Conservation (phyloP, 1,140 invertebrate species). For the Zaprionus davidi region DNA sequence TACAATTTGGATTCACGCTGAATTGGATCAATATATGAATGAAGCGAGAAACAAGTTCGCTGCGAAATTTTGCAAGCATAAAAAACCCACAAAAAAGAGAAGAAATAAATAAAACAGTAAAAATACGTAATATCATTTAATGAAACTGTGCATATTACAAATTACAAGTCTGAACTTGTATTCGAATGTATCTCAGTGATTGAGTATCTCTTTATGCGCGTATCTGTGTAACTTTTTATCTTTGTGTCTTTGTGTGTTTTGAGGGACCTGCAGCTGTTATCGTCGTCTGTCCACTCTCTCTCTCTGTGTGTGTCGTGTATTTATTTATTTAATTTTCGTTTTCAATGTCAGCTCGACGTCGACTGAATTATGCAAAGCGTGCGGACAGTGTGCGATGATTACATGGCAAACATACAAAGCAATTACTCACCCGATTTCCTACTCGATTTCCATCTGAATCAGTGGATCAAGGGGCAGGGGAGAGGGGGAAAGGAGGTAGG, state of each 20-base stretch:
- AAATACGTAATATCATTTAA: conserved; percentile 1
- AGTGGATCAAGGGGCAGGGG: neutral
- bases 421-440: conserved; percentile 71
- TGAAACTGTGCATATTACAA: conserved; percentile 7
- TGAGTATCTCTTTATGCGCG: conserved; percentile 35
- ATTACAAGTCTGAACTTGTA: conserved; percentile 38
- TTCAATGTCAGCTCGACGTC: conserved; percentile 64
- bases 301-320: conserved; percentile 8
- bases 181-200: conserved; percentile 7
- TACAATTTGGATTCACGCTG: conserved; percentile 22
- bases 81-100: neutral
- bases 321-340: conserved; percentile 56
- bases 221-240: conserved; percentile 30
- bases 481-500: neutral
- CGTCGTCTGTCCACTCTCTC: conserved; percentile 41
- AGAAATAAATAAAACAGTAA: conserved; percentile 1
- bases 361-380: conserved; percentile 73
- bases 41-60: conserved; percentile 3
- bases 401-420: conserved; percentile 48
- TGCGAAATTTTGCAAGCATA: neutral
- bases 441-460: neutral
- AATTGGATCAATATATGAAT: conserved; percentile 4
- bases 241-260: conserved; percentile 5
- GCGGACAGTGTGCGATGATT: conserved; percentile 39
- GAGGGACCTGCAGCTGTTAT: conserved; percentile 63